These are phyloP conservation scores for Stichopus horrens DNA, from an alignment of 53 echinoderm and acorn worm genomes.

Conservation along the genomic window DNA sequence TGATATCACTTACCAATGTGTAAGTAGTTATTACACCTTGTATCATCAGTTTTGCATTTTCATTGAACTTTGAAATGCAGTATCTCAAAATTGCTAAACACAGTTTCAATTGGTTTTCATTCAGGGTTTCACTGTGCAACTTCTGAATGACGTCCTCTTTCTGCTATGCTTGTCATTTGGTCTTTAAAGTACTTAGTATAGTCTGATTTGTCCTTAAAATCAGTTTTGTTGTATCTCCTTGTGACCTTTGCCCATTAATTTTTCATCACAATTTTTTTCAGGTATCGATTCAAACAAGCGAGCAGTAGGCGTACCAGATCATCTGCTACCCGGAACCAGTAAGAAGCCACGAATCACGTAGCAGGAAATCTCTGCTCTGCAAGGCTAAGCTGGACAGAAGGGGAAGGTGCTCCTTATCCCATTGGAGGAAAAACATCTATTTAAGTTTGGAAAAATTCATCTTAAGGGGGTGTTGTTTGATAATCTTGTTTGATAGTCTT, in stretches of 20 bases:
- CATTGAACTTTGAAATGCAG: too few relatives aligned
- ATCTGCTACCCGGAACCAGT: neutral
- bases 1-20: too few relatives aligned
- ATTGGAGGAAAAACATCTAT: too few relatives aligned
- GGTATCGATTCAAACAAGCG: constrained; percentile 5
- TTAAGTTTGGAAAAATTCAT: too few relatives aligned
- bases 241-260: neutral
- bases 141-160: neutral
- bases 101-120: too few relatives aligned
- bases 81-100: too few relatives aligned
- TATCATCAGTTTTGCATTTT: too few relatives aligned
- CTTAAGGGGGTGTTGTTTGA: too few relatives aligned
- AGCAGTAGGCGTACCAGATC: constrained; percentile 19
- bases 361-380: neutral
- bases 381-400: neutral
- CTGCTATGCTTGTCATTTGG: neutral
- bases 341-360: constrained; percentile 3
- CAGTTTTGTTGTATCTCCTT: neutral
- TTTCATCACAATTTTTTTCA: neutral
- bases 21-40: too few relatives aligned
- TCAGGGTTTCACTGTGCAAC: too few relatives aligned
- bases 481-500: too few relatives aligned
- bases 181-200: neutral
- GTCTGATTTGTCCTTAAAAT: neutral
- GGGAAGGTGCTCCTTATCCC: neutral